Evolutionary conservation across 2,797 vertebrate genomes (phyloP).

Genomic region (Falco columbarius): DNA sequence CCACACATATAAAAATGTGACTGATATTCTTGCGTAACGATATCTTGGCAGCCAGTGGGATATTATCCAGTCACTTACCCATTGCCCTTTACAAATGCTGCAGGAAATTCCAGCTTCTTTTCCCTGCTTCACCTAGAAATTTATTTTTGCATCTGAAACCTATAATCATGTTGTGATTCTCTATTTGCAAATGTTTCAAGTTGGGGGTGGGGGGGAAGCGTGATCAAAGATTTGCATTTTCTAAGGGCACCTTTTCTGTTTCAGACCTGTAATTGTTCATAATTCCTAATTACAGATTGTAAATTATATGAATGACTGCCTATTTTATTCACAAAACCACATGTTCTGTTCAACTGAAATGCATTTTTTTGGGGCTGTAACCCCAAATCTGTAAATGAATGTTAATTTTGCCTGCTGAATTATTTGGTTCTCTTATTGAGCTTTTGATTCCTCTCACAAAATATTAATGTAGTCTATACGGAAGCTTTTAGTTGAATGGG

Average conservation of each 20-base stretch:
- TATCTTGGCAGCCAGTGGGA: not conserved
- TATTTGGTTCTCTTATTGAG: not conserved
- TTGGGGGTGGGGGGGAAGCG: fast-evolving
- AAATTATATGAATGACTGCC: not conserved
- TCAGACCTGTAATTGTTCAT: conserved; percentile 24
- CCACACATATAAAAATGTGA: not conserved
- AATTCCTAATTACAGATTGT: conserved; percentile 28
- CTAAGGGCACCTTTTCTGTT: conserved; percentile 28
- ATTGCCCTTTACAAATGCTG: not conserved
- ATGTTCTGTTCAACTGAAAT: not conserved
- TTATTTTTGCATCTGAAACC: not conserved
- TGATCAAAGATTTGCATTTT: not conserved
- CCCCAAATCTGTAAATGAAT: not conserved
- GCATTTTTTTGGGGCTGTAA: not conserved
- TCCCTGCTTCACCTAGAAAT: not conserved
- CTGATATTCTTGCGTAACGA: not conserved
- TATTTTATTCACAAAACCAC: not conserved
- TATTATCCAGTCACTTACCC: not conserved
- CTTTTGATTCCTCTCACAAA: not conserved
- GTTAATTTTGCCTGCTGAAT: not conserved
- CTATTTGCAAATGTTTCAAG: not conserved
- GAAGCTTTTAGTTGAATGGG: not conserved
- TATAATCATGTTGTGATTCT: not conserved
- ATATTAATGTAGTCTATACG: not conserved
- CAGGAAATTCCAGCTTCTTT: not conserved